A percentile compares a stretch with the other conserved stretches of the same genome.
phyloP scores from a whole-genome alignment of 2,113 vertebrate genomes.

The Suricata suricatta region DNA sequence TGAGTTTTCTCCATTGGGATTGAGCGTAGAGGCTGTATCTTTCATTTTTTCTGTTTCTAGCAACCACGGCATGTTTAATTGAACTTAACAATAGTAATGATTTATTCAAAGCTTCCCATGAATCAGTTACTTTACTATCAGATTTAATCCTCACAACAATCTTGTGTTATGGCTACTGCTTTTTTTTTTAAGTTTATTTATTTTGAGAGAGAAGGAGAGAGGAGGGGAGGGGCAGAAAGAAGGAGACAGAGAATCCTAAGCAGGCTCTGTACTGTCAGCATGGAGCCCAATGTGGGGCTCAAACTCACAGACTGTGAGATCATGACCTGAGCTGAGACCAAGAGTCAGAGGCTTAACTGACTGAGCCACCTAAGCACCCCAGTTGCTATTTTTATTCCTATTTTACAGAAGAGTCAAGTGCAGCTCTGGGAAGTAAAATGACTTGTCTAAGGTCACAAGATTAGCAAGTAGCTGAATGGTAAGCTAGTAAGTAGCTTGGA shows the following conservation, averaged over 20 bases:
- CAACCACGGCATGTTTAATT: not conserved
- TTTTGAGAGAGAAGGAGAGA: no score
- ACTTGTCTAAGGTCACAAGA: not conserved
- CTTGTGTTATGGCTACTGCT: not conserved
- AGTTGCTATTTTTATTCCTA: not conserved
- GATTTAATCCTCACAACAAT: not conserved
- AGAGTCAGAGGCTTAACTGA: no score
- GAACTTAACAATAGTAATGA: not conserved
- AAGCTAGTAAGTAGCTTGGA: not conserved
- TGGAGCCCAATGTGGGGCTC: no score
- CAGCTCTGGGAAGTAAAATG: not conserved
- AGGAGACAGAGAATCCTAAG: no score
- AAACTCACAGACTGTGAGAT: no score
- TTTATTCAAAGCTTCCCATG: not conserved
- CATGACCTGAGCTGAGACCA: no score
- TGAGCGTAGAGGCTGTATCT: not conserved
- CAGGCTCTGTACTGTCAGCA: no score
- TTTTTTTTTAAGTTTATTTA: no score
- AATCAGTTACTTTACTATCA: constrained; percentile 5
- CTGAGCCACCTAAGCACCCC: no score
- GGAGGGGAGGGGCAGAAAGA: no score
- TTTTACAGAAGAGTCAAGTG: not conserved
- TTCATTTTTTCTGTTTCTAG: constrained; percentile 26
- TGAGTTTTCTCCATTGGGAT: not conserved
- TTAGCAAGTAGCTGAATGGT: not conserved